phyloP scores from a whole-genome alignment of 2,113 vertebrate genomes.

The Prochilodus magdalenae region DNA sequence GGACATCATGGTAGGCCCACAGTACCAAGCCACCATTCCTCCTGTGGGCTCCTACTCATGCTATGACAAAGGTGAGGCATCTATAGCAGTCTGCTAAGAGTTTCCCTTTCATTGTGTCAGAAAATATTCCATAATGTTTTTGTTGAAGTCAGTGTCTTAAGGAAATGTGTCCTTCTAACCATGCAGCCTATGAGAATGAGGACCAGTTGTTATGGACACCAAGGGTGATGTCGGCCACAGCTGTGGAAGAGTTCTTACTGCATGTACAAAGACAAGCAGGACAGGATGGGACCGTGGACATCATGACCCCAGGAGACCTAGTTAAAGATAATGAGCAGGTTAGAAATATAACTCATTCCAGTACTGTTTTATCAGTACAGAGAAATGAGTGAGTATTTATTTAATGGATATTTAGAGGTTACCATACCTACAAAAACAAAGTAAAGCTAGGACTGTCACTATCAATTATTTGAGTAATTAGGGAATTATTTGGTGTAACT shows the following conservation, averaged over 20 bases:
- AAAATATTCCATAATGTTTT: not conserved
- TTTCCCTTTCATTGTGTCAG: not conserved
- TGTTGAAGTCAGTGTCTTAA: not conserved
- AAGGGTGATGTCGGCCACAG: slow-evolving; percentile 79
- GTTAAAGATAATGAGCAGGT: slow-evolving; percentile 94
- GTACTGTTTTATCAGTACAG: too few species aligned
- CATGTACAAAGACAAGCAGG: slow-evolving; percentile 76
- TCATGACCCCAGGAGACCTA: slow-evolving; percentile 69
- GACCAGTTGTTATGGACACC: slow-evolving; percentile 96
- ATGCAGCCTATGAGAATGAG: slow-evolving; percentile 83
- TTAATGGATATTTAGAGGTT: too few species aligned
- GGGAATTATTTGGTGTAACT: too few species aligned
- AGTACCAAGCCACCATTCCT: slow-evolving; percentile 91
- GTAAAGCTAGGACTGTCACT: too few species aligned
- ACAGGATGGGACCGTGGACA: slow-evolving; percentile 70
- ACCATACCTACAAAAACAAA: too few species aligned
- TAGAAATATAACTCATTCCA: not conserved
- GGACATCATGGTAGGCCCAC: slow-evolving; percentile 95
- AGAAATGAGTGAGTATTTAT: too few species aligned
- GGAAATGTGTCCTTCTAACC: not conserved
- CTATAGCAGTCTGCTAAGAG: too few species aligned
- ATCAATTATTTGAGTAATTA: too few species aligned
- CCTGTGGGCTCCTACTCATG: slow-evolving; percentile 73
- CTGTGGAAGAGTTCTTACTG: slow-evolving; percentile 89
- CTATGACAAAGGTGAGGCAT: slow-evolving; percentile 82